Evolutionary conservation across 2,797 vertebrate species (phyloP).

Genomic region (Spea hammondii): DNA sequence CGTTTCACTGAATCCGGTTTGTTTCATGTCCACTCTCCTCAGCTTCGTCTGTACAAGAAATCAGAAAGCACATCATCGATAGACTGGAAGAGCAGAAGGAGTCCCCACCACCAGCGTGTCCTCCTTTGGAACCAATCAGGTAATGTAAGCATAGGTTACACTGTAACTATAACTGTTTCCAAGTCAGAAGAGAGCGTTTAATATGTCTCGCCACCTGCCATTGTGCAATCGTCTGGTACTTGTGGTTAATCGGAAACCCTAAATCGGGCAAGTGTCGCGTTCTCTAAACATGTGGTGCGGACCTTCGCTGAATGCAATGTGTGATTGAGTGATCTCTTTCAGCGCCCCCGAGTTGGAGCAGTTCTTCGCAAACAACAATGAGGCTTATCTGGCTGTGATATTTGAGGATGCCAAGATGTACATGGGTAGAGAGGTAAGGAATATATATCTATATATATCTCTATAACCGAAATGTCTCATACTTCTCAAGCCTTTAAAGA

Average conservation of each 20-base stretch:
- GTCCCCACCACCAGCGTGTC: conserved; percentile 73
- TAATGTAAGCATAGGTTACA: conserved; percentile 45
- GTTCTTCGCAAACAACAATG: conserved; percentile 78
- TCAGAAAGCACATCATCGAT: conserved; percentile 74
- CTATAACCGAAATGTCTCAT: too few species aligned
- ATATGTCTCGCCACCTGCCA: too few species aligned
- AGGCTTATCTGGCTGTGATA: conserved; percentile 79
- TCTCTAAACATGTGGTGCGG: too few species aligned
- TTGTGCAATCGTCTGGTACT: too few species aligned
- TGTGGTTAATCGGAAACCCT: too few species aligned
- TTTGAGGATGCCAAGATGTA: conserved; percentile 81
- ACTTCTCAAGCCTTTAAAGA: too few species aligned
- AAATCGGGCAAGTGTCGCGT: too few species aligned
- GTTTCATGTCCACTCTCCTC: conserved; percentile 58
- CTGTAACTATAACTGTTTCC: too few species aligned
- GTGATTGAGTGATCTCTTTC: conserved; percentile 49
- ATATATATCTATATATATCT: neutral
- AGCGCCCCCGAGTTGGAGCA: conserved; percentile 76
- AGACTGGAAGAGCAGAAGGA: conserved; percentile 75
- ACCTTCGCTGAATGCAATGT: neutral
- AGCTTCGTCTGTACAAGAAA: conserved; percentile 53
- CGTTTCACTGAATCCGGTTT: neutral
- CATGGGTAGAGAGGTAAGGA: conserved; percentile 84
- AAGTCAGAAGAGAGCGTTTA: too few species aligned
- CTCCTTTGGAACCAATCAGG: conserved; percentile 69